Base-by-base conservation (phyloP, 1,140 invertebrate genomes). In the Coptotermes formosanus region DNA sequence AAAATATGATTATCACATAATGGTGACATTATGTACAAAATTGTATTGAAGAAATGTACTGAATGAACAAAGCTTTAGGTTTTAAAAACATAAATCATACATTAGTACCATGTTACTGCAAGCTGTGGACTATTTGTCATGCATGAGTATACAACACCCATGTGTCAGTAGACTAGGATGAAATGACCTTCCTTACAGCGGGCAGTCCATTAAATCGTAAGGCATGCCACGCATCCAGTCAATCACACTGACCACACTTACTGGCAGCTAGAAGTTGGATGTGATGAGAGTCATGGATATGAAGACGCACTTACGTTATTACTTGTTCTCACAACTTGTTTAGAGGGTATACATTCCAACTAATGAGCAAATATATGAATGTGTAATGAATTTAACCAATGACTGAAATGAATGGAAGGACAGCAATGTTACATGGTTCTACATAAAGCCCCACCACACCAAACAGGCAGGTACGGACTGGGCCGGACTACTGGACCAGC, bases 381-480 rank as follows among this genome's bases (percentile, higher is more conserved):
- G 25, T 6, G 19, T 64, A 64, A 64, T 16, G 19, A 69, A 69
- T n/a, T 69, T n/a, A 30, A 69, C 64, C 25, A 69, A 69, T n/a
- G 25, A 69, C n/a, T n/a, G 25, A 25, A 69, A 69, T 69, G 25
- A 69, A 69, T 8, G n/a, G 25, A 69, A n/a, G 64, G n/a, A 82
- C 3, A 25, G 48, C 23, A 82, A 45, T 86, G 44, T 45, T 86
- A 82, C 64, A 32, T 69, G 59, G 45, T 45, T 87, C 87, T 86
- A 87, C 86, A 82, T 85, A 83, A 87, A 87, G 84, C 87, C 86
- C 86, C 87, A 87, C 86, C 87, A 87, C 86, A 87, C 81, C 87
- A 87, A 25, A 69, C 3, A 55, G 52, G 52, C 52, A 55, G 52
- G 52, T 55, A 14, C 16, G 52, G 52, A 55, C 52, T 69, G 64